A percentile compares a stretch with the other conserved stretches of the same genome.
phyloP scores from a whole-genome alignment of 2,888 invertebrate species.

The Strigamia crassipes region DNA sequence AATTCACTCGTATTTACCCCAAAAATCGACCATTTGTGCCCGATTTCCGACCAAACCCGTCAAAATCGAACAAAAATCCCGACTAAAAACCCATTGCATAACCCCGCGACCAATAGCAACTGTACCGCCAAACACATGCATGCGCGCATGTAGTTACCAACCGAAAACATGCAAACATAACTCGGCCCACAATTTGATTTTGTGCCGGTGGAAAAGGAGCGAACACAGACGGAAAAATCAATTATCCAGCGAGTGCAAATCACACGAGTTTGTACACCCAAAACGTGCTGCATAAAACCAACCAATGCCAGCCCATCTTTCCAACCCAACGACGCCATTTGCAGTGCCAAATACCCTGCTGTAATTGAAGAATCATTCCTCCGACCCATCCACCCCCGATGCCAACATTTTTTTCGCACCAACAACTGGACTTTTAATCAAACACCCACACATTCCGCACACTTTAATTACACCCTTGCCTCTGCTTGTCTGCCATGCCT shows the following conservation, averaged over 20 bases:
- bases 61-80: too few relatives aligned
- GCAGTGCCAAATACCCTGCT: background rate
- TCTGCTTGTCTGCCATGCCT: background rate
- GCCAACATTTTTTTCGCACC: slow-evolving; percentile 1
- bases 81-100: too few relatives aligned
- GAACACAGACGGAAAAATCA: background rate
- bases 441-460: slow-evolving; percentile 18
- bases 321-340: background rate
- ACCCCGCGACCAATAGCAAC: too few relatives aligned
- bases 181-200: background rate
- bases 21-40: too few relatives aligned
- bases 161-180: too few relatives aligned
- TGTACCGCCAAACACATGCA: too few relatives aligned
- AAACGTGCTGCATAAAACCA: slow-evolving; percentile 5
- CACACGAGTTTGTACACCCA: background rate
- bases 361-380: slow-evolving; percentile 10
- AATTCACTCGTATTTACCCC: too few relatives aligned
- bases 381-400: background rate
- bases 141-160: too few relatives aligned
- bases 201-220: background rate
- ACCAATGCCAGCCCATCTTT: background rate
- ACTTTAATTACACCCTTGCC: slow-evolving; percentile 18
- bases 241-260: background rate
- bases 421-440: slow-evolving; percentile 17
- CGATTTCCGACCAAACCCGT: too few relatives aligned